Base-by-base conservation (phyloP, 2,888 invertebrate genomes). In the Lypha dubia region DNA sequence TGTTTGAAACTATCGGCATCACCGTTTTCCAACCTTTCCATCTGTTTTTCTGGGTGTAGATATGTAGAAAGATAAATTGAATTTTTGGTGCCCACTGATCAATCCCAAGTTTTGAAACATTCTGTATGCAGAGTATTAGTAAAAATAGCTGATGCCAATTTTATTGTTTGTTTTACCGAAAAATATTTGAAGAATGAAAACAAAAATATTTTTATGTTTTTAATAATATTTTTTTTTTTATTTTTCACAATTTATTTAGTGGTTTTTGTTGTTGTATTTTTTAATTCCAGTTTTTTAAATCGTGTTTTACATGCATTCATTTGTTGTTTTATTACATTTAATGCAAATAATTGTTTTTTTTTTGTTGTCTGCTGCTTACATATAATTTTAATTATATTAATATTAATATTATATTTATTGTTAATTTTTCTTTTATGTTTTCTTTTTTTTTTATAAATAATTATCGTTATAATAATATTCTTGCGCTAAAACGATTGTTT, bases 401-500 rank as follows among this genome's bases (percentile, higher is more conserved):
- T 88, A 87, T 86, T 80, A 58, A 62, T 62, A 44, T 76, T 60
- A 73, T 60, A 68, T 82, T 75, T 62, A 75, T 85, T 84, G n/a
- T n/a, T n/a, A n/a, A 51, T 24, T 32, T 65, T 22, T 62, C 8
- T 53, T 56, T 68, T 51, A 63, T 35, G 56, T 51, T 38, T 70
- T 46, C n/a, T 44, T 15, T 65, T 51, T 76, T 49, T 68, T 38
- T 79, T 79, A 79, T 79, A 79, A 79, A 84, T 84, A 84, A 79
- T 83, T 83, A 77, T 83, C 35, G 58, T 79, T 83, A 75, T 58
- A 77, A 80, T 77, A 79, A 83, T 84, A 74, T 85, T 79, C 74
- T 86, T 87, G 86, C 87, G 85, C 87, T 88, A 87, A 87, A 87
- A 87, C 87, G 87, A 87, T 88, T 88, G 88, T 87, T 85, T 87